Evolutionary conservation across 1,140 invertebrate species (phyloP), one percentile per base, ranked within the genome.

Genomic region (Eufriesea mexicana): DNA sequence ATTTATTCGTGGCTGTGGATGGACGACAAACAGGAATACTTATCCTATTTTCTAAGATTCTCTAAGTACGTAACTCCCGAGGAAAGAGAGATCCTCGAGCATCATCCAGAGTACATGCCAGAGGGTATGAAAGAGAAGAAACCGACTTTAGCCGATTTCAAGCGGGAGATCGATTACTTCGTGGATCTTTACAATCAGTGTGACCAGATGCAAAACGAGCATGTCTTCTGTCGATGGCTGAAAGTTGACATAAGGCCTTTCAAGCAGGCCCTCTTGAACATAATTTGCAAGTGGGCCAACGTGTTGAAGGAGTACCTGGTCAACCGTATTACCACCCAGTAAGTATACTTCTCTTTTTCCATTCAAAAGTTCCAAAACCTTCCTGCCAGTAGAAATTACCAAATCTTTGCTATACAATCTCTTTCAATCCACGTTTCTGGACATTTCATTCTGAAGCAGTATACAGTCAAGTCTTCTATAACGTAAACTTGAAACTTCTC

Each of bases 301-400:
- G 94, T 97, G 85, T 97, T 97, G 89, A 98, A 98, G 89, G 95
- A 96, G 79, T 95, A 98, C 94, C 92, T 98, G 4, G 95, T 97
- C 81, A 95, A 97, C 84, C 95, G 96, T 87, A 97, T 97, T 0
- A 96, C 96, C 62, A 96, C 89, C 0, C 89, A 76, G 62, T 89
- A 78, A 70, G 55, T 55, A 20, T 1, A 42, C 23, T 57, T 55
- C 16, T 35, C 12, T 72, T 12, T 59, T 73, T 42, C 25, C 28
- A 0, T 49, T 61, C 16, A 5, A 62, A 25, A 67, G 8, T 25
- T 0, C 2, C 25, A 6, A 25, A 61, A 1, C 57, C 25, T 57
- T n/a, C 25, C n/a, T 2, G n/a, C n/a, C n/a, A n/a, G n/a, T n/a
- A n/a, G n/a, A n/a, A n/a, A n/a, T n/a, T n/a, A n/a, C n/a, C n/a